These are phyloP conservation scores for Phymanthus crucifer DNA, from an alignment of 92 coral and sea anemone genomes.

Conservation along the genomic window DNA sequence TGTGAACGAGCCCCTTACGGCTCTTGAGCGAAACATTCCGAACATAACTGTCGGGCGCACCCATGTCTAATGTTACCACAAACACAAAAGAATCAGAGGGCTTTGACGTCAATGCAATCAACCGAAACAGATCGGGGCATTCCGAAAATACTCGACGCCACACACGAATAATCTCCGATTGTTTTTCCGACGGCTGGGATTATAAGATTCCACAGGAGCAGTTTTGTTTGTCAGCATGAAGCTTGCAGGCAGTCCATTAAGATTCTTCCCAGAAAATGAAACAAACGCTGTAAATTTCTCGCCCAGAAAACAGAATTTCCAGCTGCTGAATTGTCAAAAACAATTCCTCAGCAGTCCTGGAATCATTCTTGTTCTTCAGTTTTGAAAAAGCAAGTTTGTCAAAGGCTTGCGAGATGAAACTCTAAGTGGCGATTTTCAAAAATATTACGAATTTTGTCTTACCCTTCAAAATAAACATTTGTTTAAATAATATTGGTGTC, in stretches of 20 bases:
- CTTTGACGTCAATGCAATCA: slow-evolving; percentile 43
- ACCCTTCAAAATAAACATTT: too few species aligned
- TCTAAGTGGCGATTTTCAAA: too few species aligned
- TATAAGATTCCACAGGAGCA: slow-evolving; percentile 5
- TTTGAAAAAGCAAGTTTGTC: too few species aligned
- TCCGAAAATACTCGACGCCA: slow-evolving; percentile 59
- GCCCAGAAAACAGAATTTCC: too few species aligned
- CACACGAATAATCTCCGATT: slow-evolving; percentile 58
- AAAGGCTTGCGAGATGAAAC: too few species aligned
- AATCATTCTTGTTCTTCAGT: too few species aligned
- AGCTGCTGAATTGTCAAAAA: too few species aligned
- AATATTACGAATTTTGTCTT: too few species aligned
- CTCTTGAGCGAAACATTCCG: slow-evolving; percentile 49
- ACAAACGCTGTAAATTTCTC: too few species aligned
- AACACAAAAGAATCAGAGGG: slow-evolving; percentile 34
- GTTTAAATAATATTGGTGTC: too few species aligned
- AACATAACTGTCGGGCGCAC: slow-evolving; percentile 48
- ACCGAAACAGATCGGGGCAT: slow-evolving; percentile 62
- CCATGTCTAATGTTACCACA: slow-evolving; percentile 47
- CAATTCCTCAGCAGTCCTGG: too few species aligned
- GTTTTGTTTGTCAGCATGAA: background rate
- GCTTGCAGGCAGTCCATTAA: background rate
- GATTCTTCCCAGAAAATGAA: background rate
- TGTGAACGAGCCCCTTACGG: slow-evolving; percentile 45
- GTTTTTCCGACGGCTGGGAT: slow-evolving; percentile 15